Conservation (phyloP, 2,797 vertebrate genomes). For the Natrix natrix region DNA sequence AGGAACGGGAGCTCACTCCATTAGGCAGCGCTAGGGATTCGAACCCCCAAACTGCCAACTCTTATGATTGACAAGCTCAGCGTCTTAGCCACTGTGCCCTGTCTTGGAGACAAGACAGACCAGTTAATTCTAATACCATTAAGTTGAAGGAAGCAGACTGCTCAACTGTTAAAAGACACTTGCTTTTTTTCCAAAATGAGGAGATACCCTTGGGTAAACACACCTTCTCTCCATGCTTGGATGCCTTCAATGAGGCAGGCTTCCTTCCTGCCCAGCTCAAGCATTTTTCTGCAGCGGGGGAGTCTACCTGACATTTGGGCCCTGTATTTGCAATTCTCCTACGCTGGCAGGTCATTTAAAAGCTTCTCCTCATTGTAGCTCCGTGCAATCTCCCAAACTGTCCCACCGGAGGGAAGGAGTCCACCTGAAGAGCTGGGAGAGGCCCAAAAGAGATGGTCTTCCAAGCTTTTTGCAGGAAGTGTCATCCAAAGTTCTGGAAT, state of each 20-base stretch:
- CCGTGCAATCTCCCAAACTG: background rate
- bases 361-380: background rate
- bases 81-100: too few species aligned
- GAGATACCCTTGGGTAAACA: background rate
- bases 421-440: background rate
- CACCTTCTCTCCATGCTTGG: background rate
- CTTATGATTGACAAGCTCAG: too few species aligned
- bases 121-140: too few species aligned
- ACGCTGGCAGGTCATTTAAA: background rate
- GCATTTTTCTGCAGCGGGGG: background rate
- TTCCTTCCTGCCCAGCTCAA: fast-evolving
- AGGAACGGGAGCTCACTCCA: too few species aligned
- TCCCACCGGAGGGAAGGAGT: background rate
- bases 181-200: background rate
- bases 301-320: background rate
- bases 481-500: background rate
- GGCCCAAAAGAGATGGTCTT: background rate
- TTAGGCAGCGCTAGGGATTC: too few species aligned
- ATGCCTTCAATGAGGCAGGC: background rate
- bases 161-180: background rate
- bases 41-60: too few species aligned
- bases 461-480: background rate
- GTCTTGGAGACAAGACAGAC: background rate
- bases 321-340: background rate
- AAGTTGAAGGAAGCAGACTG: background rate